Evolutionary conservation across 2,797 vertebrate species (phyloP).

Genomic region (Buphagus erythrorhynchus): DNA sequence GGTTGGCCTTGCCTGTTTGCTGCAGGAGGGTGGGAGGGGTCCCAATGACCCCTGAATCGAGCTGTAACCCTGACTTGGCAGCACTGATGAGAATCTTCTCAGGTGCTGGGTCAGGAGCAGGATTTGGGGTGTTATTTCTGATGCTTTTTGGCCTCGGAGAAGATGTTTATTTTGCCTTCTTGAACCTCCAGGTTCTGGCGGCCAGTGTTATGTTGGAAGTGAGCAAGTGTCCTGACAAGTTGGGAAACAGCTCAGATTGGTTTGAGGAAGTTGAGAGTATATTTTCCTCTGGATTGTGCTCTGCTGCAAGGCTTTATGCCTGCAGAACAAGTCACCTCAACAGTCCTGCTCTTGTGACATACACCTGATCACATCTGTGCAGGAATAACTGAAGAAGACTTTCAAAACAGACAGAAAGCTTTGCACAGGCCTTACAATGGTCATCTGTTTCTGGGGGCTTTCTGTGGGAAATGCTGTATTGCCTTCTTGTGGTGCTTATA

Average conservation of each 20-base stretch:
- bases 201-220: not conserved
- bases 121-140: not conserved
- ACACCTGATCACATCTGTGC: too few species aligned
- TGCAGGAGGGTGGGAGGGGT: not conserved
- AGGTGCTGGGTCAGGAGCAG: not conserved
- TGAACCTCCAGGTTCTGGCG: not conserved
- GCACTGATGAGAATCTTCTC: not conserved
- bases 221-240: not conserved
- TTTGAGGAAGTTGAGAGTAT: not conserved
- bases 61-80: not conserved
- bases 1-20: not conserved
- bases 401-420: not conserved
- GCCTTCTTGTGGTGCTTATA: not conserved
- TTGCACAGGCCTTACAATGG: not conserved
- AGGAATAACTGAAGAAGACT: not conserved
- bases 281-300: not conserved
- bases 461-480: not conserved
- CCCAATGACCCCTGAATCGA: accelerated
- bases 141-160: not conserved
- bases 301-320: not conserved
- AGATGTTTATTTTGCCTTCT: not conserved
- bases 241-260: too few species aligned
- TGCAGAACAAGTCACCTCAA: not conserved
- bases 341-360: not conserved
- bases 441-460: not conserved